Evolutionary conservation across 2,888 invertebrate species (phyloP).

Genomic region (Habrosyne pyritoides): DNA sequence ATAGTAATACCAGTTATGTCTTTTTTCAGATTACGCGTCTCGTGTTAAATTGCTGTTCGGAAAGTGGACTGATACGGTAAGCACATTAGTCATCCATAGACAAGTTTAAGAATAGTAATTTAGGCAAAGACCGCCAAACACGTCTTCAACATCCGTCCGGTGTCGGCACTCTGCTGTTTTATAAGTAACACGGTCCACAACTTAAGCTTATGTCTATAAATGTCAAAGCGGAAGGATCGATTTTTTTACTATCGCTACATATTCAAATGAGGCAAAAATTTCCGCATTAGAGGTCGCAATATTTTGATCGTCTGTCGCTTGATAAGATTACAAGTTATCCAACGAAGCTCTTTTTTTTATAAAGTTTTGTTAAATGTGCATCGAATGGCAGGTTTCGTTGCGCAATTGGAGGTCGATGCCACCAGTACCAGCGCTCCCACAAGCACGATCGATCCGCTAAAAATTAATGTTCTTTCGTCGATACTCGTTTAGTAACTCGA

Average conservation of each 20-base stretch:
- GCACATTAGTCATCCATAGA: slow-evolving; percentile 27
- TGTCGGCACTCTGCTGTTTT: slow-evolving; percentile 8
- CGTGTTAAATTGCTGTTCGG: slow-evolving; percentile 31
- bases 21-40: slow-evolving; percentile 48
- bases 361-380: slow-evolving; percentile 47
- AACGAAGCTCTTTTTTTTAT: slow-evolving; percentile 4
- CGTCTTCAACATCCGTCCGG: slow-evolving; percentile 50
- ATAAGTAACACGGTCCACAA: neutral
- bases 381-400: slow-evolving; percentile 48
- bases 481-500: slow-evolving; percentile 25
- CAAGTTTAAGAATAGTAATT: slow-evolving; percentile 26
- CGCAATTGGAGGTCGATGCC: slow-evolving; percentile 70
- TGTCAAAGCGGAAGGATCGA: neutral
- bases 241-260: no score
- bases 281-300: neutral
- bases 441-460: slow-evolving; percentile 45
- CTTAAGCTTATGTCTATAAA: neutral
- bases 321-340: slow-evolving; percentile 4
- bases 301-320: neutral
- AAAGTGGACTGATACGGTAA: slow-evolving; percentile 52
- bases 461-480: slow-evolving; percentile 46
- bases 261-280: neutral
- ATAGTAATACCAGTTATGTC: slow-evolving; percentile 3
- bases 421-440: slow-evolving; percentile 42
- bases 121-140: slow-evolving; percentile 40